A percentile compares a stretch with the other conserved stretches of the same genome.
Conservation (phyloP, 1,140 invertebrate species). For the Drosophila tani region DNA sequence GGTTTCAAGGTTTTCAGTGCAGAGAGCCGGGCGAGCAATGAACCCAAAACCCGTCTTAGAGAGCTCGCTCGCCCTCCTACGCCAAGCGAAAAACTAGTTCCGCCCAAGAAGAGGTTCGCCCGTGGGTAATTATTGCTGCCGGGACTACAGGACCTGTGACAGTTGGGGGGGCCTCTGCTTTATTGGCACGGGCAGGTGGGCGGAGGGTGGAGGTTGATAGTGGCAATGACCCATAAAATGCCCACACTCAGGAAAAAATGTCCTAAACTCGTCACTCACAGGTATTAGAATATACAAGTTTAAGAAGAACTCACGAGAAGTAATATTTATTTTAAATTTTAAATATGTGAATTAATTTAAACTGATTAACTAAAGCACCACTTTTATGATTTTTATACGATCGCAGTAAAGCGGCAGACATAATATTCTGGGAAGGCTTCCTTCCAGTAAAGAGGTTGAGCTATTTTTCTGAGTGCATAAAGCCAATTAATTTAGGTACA, state of each 20-base stretch:
- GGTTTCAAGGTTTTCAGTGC: conserved; percentile 63
- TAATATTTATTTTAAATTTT: too few species aligned
- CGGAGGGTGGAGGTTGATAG: not conserved
- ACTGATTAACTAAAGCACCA: too few species aligned
- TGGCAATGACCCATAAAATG: conserved; percentile 41
- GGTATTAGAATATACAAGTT: not conserved
- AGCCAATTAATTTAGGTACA: conserved; percentile 29
- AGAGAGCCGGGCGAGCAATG: conserved; percentile 58
- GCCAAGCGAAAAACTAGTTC: conserved; percentile 45
- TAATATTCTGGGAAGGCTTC: too few species aligned
- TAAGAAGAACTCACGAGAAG: not conserved
- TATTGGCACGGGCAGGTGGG: conserved; percentile 14
- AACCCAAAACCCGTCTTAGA: conserved; percentile 48
- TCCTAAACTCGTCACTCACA: too few species aligned
- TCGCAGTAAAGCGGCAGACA: too few species aligned
- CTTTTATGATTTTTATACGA: too few species aligned
- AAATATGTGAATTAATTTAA: too few species aligned
- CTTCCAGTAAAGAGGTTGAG: too few species aligned
- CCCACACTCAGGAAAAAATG: not conserved
- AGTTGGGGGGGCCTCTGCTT: not conserved
- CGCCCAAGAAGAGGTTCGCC: conserved; percentile 35
- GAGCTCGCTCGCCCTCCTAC: conserved; percentile 37
- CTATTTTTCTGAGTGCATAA: not conserved
- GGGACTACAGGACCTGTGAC: conserved; percentile 9
- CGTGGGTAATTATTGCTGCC: conserved; percentile 31